These are phyloP conservation scores for Aphidoletes aphidimyza DNA, from an alignment of 2,888 invertebrate genomes.

Conservation along the genomic window DNA sequence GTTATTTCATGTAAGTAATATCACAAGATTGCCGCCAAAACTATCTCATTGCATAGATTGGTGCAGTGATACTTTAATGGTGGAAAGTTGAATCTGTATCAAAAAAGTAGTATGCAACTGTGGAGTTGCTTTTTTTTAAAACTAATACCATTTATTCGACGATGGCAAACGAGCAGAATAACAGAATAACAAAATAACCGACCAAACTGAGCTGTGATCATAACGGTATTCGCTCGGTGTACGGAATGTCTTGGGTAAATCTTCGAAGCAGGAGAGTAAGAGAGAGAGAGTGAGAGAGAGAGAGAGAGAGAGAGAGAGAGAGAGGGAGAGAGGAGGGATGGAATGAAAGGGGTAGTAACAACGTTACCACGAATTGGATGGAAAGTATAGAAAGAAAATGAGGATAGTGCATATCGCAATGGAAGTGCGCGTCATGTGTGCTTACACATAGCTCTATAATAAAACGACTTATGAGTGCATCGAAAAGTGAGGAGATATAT, in stretches of 20 bases:
- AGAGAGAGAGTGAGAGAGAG: not conserved
- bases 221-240: not conserved
- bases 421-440: constrained; percentile 8
- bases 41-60: constrained; percentile 31
- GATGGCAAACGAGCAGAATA: not conserved
- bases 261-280: too few species aligned
- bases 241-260: too few species aligned
- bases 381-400: not conserved
- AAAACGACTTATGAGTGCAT: constrained; percentile 21
- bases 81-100: not conserved
- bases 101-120: not conserved
- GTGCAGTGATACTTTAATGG: constrained; percentile 48
- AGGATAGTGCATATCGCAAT: not conserved
- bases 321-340: not conserved
- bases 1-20: constrained; percentile 43
- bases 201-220: not conserved
- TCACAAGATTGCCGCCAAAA: constrained; percentile 46
- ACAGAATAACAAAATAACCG: too few species aligned
- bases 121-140: constrained; percentile 47
- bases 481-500: not conserved
- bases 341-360: not conserved
- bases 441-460: constrained; percentile 21
- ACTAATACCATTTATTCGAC: constrained; percentile 44
- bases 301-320: not conserved
- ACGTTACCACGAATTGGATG: not conserved